Evolutionary conservation across 2,797 vertebrate species (phyloP), one percentile per base, ranked within the genome.

Genomic region (Eupleurogrammus muticus): DNA sequence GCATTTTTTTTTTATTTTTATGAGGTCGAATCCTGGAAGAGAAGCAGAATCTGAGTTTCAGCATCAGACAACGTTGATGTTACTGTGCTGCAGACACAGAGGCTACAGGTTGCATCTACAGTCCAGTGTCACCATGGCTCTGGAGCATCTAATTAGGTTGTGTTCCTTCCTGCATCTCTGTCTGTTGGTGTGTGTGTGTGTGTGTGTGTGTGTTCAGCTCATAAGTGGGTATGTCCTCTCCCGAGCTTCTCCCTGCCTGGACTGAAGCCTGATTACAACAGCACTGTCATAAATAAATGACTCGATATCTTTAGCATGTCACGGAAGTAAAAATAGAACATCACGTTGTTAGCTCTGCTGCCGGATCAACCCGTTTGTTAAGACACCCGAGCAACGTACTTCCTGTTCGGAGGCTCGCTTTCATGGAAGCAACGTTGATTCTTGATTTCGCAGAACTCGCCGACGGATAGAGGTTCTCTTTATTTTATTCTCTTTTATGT

Each of bases 221-320:
- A 24, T 55, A 64, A 66, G 68, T 64, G 70, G 52, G 66, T 75
- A 66, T 78, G 71, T 85, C 79, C 79, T 80, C 65, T 73, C 44
- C 62, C 73, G 74, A 85, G 66, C 69, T 75, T 35, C 48, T 52
- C 66, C 50, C 60, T 77, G 76, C 66, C 57, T 77, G 28, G 13
- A 65, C 71, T 13, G 54, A 66, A 71, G 73, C 63, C 59, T 77
- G 70, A 81, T 79, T 79, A 79, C 80, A 78, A 73, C 73, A 75
- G 81, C 77, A 47, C 66, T 66, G 73, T 88, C 82, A 86, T 86
- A 81, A 81, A 87, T 83, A 75, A 87, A 86, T 80, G 61, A 82
- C 79, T 75, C 51, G 75, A 74, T 88, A 47, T 87, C 87, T 86
- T 87, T 85, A 88, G 81, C 70, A 72, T 83, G 70, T 77, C 64